phyloP scores from a whole-genome alignment of 2,113 vertebrate genomes.

The Nibea albiflora region DNA sequence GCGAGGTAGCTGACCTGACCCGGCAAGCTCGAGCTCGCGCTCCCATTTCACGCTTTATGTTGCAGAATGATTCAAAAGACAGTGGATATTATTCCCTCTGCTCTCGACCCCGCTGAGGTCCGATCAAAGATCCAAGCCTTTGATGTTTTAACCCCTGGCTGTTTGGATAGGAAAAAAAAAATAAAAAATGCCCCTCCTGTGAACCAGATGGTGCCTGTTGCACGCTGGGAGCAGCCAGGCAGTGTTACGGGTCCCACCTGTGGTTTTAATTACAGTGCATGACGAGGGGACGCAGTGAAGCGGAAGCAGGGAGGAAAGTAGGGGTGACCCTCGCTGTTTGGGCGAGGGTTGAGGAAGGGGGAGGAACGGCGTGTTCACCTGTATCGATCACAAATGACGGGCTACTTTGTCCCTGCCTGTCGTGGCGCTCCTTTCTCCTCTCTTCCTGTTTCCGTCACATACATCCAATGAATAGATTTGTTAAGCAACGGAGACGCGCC shows the following conservation, averaged over 20 bases:
- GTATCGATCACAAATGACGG: slow-evolving; percentile 32
- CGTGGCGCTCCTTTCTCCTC: background rate
- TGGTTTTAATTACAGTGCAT: slow-evolving; percentile 86
- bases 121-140: slow-evolving; percentile 80
- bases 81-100: slow-evolving; percentile 70
- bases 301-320: slow-evolving; percentile 70
- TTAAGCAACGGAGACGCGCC: slow-evolving; percentile 26
- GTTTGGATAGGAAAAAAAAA: slow-evolving; percentile 52
- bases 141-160: slow-evolving; percentile 85
- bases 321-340: slow-evolving; percentile 75
- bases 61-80: slow-evolving; percentile 78
- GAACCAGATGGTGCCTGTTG: slow-evolving; percentile 85
- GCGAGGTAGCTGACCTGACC: slow-evolving; percentile 62
- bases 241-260: slow-evolving; percentile 83
- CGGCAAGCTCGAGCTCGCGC: slow-evolving; percentile 50
- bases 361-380: slow-evolving; percentile 39
- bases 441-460: background rate
- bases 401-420: background rate
- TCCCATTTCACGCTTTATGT: slow-evolving; percentile 83
- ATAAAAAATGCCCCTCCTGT: slow-evolving; percentile 71
- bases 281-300: slow-evolving; percentile 74
- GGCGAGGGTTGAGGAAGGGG: slow-evolving; percentile 14
- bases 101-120: slow-evolving; percentile 70
- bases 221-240: slow-evolving; percentile 82
- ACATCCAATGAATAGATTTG: slow-evolving; percentile 31